These are phyloP conservation scores for Aphrophora alni DNA, from an alignment of 2,888 invertebrate species.

Conservation along the genomic window DNA sequence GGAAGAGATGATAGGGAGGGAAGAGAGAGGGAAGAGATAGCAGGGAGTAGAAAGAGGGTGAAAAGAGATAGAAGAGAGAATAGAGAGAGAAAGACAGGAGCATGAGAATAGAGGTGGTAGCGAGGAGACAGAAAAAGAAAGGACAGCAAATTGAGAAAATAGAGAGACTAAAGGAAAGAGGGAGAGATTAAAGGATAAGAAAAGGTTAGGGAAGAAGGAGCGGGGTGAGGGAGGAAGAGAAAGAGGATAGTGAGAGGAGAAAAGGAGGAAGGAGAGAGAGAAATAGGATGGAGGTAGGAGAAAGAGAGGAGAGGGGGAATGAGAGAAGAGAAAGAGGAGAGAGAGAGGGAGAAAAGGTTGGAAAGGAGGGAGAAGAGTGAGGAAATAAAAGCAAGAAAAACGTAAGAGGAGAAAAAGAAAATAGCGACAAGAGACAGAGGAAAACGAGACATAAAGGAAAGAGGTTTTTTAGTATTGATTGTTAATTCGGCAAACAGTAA, in stretches of 20 bases:
- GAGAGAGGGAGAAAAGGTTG: slow-evolving; percentile 4
- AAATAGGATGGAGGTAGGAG: slow-evolving; percentile 17
- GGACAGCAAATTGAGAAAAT: background rate
- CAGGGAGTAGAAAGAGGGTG: no score
- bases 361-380: background rate
- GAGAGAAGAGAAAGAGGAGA: no score
- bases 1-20: no score
- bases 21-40: no score
- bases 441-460: background rate
- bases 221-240: background rate
- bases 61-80: no score
- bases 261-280: slow-evolving; percentile 41
- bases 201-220: background rate
- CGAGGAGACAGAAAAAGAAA: background rate
- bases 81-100: background rate
- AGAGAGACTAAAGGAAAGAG: background rate
- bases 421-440: slow-evolving; percentile 10
- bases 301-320: no score
- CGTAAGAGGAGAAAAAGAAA: slow-evolving; percentile 19
- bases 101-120: background rate
- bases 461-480: no score
- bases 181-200: background rate
- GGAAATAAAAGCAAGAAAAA: slow-evolving; percentile 20
- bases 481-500: no score
- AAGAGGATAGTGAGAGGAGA: no score